phyloP scores from a whole-genome alignment of 2,797 vertebrate genomes.

The Lagorchestes hirsutus region DNA sequence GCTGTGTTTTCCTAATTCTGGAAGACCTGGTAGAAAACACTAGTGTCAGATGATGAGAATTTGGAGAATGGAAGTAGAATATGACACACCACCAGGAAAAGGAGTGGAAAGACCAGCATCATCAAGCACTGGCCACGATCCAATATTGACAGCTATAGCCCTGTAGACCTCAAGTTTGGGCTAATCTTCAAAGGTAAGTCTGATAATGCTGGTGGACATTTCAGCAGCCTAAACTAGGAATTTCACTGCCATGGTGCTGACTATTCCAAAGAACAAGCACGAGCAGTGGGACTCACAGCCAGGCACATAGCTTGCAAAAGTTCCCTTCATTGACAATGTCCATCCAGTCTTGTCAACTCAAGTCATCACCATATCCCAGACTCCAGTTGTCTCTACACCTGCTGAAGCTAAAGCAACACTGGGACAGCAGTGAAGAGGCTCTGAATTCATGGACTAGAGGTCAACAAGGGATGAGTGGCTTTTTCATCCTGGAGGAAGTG shows the following conservation, averaged over 20 bases:
- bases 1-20: not conserved
- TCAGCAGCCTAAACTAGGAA: not conserved
- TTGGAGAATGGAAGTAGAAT: not conserved
- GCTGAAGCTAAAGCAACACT: not conserved
- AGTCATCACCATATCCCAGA: not conserved
- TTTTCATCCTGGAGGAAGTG: not conserved
- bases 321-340: not conserved
- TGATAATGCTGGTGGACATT: not conserved
- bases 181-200: not conserved
- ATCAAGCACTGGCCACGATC: not conserved
- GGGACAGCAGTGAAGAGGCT: not conserved
- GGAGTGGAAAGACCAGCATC: not conserved
- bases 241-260: not conserved
- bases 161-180: not conserved
- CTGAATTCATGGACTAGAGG: too few relatives aligned
- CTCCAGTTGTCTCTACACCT: not conserved
- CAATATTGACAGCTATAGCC: not conserved
- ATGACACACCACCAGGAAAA: not conserved
- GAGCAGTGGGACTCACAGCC: not conserved
- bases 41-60: not conserved
- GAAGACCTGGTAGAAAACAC: not conserved
- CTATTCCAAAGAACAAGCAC: not conserved
- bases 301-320: not conserved
- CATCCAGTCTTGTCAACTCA: not conserved
- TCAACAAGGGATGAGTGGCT: not conserved